Percentiles rank a stretch among this genome's conserved stretches.
Evolutionary conservation across 2,797 vertebrate species (phyloP).

Genomic region (Hephaestus fuliginosus): DNA sequence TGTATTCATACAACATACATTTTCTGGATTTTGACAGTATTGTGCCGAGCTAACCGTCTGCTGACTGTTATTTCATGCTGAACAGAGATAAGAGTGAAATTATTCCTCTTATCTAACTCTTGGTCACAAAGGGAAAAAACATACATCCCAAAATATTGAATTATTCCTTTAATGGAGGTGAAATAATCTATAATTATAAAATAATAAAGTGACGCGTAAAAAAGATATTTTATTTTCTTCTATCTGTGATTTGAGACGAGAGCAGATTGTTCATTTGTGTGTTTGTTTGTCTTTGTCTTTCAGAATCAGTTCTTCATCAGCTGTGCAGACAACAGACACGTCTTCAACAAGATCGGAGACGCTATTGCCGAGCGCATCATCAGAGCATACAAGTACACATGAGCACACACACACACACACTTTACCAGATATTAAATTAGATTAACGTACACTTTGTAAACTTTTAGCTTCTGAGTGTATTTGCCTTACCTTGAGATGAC

Average conservation of each 20-base stretch:
- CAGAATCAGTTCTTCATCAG: slow-evolving; percentile 99
- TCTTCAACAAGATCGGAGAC: slow-evolving; percentile 96
- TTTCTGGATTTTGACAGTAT: too few species aligned
- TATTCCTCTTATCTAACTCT: background rate
- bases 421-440: background rate
- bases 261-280: background rate
- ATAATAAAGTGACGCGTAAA: background rate
- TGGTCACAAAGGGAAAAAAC: background rate
- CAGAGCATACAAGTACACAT: slow-evolving; percentile 90
- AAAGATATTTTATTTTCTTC: background rate
- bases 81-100: background rate
- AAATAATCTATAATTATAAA: background rate
- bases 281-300: slow-evolving; percentile 35
- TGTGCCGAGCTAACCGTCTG: too few species aligned
- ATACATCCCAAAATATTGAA: too few species aligned
- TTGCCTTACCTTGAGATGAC: background rate
- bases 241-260: background rate
- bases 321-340: slow-evolving; percentile 93
- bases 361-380: slow-evolving; percentile 93
- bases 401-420: slow-evolving; percentile 6
- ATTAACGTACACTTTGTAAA: background rate
- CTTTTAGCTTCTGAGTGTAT: background rate
- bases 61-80: too few species aligned
- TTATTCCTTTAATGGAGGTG: background rate
- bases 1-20: too few species aligned